Percentiles rank a stretch among this genome's conserved stretches.
Conservation (phyloP, 2,888 invertebrate species). For the Epirrita christyi region DNA sequence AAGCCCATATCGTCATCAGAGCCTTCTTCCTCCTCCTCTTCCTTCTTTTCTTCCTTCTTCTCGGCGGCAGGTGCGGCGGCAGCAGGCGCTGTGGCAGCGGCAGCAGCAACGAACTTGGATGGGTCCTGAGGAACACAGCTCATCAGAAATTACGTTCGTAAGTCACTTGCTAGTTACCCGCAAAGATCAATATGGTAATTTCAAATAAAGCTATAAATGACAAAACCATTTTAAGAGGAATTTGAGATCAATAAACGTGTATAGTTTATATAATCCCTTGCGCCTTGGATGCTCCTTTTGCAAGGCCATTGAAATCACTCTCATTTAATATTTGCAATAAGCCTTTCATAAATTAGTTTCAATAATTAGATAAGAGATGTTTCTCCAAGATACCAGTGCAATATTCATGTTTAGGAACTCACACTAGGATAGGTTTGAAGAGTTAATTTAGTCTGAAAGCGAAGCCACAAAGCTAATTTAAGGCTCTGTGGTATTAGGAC, state of each 20-base stretch:
- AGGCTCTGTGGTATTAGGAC: conserved; percentile 58
- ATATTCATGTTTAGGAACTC: conserved; percentile 47
- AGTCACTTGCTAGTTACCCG: too few species aligned
- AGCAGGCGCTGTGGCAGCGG: conserved; percentile 87
- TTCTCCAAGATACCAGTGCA: conserved; percentile 69
- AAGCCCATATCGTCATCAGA: conserved; percentile 99
- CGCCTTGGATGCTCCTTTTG: too few species aligned
- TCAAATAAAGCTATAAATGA: too few species aligned
- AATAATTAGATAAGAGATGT: background rate
- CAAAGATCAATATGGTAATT: too few species aligned
- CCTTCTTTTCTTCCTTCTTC: conserved; percentile 89
- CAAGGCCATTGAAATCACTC: too few species aligned
- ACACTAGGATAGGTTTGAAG: conserved; percentile 73
- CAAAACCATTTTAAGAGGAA: too few species aligned
- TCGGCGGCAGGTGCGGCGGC: conserved; percentile 86
- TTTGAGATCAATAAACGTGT: too few species aligned
- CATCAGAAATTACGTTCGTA: too few species aligned
- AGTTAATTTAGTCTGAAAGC: conserved; percentile 66
- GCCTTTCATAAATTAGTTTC: too few species aligned
- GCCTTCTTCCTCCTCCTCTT: conserved; percentile 92
- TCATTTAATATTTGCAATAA: too few species aligned
- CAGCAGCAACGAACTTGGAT: conserved; percentile 92
- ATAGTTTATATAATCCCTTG: too few species aligned
- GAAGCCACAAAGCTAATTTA: conserved; percentile 55
- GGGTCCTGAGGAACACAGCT: conserved; percentile 89